Evolutionary conservation across 2,113 vertebrate species (phyloP).

Genomic region (Tautogolabrus adspersus): DNA sequence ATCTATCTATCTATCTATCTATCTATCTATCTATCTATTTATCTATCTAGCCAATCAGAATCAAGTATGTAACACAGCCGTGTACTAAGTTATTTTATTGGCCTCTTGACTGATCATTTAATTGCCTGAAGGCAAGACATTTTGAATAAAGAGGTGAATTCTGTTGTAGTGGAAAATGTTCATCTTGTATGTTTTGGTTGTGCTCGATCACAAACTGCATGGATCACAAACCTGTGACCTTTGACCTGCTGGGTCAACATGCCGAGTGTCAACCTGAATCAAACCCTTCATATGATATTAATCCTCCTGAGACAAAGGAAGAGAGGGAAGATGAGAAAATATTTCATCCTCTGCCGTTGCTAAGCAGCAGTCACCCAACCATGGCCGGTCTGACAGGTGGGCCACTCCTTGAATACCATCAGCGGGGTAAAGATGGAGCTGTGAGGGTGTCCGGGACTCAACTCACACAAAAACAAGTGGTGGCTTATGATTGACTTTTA

Average conservation of each 20-base stretch:
- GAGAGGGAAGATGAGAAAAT: constrained; percentile 11
- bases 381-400: constrained; percentile 41
- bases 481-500: not conserved
- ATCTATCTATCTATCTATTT: no score
- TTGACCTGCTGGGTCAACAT: not conserved
- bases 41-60: no score
- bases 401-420: constrained; percentile 27
- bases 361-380: constrained; percentile 45
- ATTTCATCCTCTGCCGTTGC: constrained; percentile 35
- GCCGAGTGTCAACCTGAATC: not conserved
- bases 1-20: no score
- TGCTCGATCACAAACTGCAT: not conserved
- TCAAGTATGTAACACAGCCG: no score
- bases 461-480: not conserved
- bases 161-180: not conserved
- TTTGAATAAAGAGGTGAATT: no score
- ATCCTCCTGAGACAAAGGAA: constrained; percentile 17
- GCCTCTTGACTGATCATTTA: no score
- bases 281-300: not conserved
- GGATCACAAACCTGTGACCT: not conserved
- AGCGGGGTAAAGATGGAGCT: constrained; percentile 7
- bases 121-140: no score
- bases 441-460: not conserved
- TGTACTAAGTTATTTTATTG: no score
- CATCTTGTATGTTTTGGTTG: not conserved